Evolutionary conservation across 2,113 vertebrate species (phyloP), one percentile per base, ranked within the genome.

Genomic region (Melanerpes aurifrons): DNA sequence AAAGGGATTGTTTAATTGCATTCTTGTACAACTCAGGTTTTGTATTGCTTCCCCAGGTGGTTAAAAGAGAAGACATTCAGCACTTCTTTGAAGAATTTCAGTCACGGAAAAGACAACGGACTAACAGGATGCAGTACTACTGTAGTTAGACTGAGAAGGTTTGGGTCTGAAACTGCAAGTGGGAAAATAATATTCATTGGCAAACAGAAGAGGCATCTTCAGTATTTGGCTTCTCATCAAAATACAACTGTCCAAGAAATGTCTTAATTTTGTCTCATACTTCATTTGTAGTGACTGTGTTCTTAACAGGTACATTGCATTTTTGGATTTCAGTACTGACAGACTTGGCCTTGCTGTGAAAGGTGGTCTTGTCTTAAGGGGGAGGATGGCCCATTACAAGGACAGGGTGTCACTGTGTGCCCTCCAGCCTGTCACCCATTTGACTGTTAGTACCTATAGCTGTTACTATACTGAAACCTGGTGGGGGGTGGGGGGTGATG

Each of bases 61-160:
- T 99, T 90, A 99, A 99, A 63, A 98, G 98, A 64, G 99, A 99
- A 93, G 98, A 98, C 59, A 98, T 99, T 72, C 98, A 98, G 86
- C 97, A 98, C 82, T 99, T 99, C 96, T 99, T 99, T 56, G 98
- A 99, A 93, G 98, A 99, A 47, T 98, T 99, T 82, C 98, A 97
- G 92, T 98, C 98, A 7, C 98, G 97, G 94, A 99, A 99, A 96
- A 98, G 98, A 64, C 97, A 97, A 75, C 95, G 98, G 78, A 95
- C 98, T 75, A 97, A 98, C 4, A 97, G 97, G 71, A 95, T 98
- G 98, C 98, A 98, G 94, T 98, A 98, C 87, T 98, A 98, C 53
- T 98, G 98, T 77, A 98, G 98, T 95, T 98, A 98, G 95, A 94
- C 59, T 29, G 71, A 75, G 75, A 7, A 26, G 82, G 50, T 56